Evolutionary conservation across 1,140 invertebrate genomes (phyloP).

Genomic region (Zaprionus taronus): DNA sequence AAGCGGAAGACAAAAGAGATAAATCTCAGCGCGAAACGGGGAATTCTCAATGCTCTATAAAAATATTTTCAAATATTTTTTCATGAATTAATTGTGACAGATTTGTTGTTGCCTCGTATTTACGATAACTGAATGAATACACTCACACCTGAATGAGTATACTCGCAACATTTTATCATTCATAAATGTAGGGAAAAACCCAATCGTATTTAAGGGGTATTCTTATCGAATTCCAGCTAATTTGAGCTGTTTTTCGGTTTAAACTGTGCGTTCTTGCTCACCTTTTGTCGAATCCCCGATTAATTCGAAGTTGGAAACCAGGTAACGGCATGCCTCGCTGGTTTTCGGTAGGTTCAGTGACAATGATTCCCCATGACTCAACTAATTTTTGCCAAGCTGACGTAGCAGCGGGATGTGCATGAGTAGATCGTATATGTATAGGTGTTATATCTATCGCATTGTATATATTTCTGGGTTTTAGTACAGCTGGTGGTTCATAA

Average conservation of each 20-base stretch:
- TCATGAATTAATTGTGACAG: conserved; percentile 2
- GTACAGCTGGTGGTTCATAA: conserved; percentile 30
- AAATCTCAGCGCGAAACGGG: neutral
- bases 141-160: neutral
- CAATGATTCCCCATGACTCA: conserved; percentile 41
- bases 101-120: neutral
- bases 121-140: neutral
- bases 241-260: neutral
- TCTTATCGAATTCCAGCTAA: neutral
- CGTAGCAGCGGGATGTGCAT: conserved; percentile 8
- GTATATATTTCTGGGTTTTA: conserved; percentile 15
- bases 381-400: conserved; percentile 29
- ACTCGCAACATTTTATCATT: neutral
- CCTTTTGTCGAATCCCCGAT: neutral
- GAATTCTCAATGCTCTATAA: conserved; percentile 36
- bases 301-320: neutral
- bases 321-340: conserved; percentile 32
- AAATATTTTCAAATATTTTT: conserved; percentile 1
- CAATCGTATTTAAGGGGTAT: neutral
- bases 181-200: neutral
- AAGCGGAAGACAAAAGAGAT: conserved; percentile 35
- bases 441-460: neutral
- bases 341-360: conserved; percentile 10
- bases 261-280: neutral
- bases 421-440: neutral